These are phyloP conservation scores for Trachelus tabidus DNA, from an alignment of 2,888 invertebrate genomes.

Conservation along the genomic window DNA sequence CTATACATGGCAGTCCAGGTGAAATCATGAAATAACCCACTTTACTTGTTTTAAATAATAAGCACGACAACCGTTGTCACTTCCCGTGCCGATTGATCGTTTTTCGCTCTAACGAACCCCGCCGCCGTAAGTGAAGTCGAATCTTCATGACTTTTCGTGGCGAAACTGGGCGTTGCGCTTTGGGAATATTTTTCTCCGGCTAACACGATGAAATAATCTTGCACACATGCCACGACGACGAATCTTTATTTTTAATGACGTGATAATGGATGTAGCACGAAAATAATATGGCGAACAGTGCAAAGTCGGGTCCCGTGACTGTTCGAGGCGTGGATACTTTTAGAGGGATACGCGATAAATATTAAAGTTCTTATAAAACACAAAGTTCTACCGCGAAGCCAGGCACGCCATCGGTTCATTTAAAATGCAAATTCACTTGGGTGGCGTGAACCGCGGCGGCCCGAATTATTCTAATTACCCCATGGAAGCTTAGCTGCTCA, in stretches of 20 bases:
- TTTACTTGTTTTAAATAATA: not conserved
- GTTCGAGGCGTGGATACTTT: not conserved
- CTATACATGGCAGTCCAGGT: not conserved
- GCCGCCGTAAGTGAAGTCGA: not conserved
- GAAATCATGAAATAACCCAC: not conserved
- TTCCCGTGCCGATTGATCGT: not conserved
- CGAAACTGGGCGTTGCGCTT: not conserved
- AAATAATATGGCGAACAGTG: not conserved
- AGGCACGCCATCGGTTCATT: constrained; percentile 66
- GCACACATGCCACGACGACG: not conserved
- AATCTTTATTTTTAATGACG: not conserved
- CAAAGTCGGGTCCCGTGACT: not conserved
- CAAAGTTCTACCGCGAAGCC: constrained; percentile 52
- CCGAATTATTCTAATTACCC: constrained; percentile 66
- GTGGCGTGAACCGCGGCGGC: constrained; percentile 59
- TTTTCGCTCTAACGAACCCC: not conserved
- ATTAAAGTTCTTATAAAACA: constrained; percentile 61
- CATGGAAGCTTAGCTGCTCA: constrained; percentile 52
- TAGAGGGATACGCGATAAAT: constrained; percentile 43
- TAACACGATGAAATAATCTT: not conserved
- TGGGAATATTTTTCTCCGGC: not conserved
- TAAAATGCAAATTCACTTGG: constrained; percentile 64
- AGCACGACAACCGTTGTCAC: not conserved
- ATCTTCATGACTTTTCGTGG: not conserved
- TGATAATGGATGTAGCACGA: not conserved